These are phyloP conservation scores for Endotricha flammealis DNA, from an alignment of 2,888 invertebrate genomes.

Conservation along the genomic window DNA sequence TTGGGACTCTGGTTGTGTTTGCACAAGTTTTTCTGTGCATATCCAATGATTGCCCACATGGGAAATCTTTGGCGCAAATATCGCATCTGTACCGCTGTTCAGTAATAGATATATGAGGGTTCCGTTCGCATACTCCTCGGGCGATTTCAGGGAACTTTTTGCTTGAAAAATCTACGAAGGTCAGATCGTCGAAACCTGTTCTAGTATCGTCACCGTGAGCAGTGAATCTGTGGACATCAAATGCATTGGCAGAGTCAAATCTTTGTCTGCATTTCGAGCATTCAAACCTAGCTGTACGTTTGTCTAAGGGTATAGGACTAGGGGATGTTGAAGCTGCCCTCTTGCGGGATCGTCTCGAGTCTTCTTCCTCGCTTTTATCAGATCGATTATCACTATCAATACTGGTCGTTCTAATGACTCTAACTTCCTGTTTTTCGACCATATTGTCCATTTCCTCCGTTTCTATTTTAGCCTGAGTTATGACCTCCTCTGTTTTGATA, in stretches of 20 bases:
- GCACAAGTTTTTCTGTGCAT: conserved; percentile 79
- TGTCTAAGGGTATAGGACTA: conserved; percentile 55
- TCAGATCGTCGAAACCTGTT: conserved; percentile 83
- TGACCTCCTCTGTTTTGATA: conserved; percentile 72
- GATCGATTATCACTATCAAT: conserved; percentile 78
- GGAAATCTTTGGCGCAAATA: conserved; percentile 84
- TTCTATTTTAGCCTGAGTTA: conserved; percentile 68
- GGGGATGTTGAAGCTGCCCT: conserved; percentile 63
- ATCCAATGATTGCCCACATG: conserved; percentile 82
- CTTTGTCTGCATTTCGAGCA: conserved; percentile 85
- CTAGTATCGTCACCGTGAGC: conserved; percentile 79
- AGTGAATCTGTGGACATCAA: conserved; percentile 83
- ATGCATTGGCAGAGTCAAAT: conserved; percentile 84
- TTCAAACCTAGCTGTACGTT: conserved; percentile 71
- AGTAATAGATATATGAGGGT: conserved; percentile 76
- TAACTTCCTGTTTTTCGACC: conserved; percentile 48
- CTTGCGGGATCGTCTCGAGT: conserved; percentile 52
- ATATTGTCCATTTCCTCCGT: conserved; percentile 51
- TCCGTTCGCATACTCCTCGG: conserved; percentile 83
- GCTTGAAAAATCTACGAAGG: conserved; percentile 88
- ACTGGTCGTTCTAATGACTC: conserved; percentile 58
- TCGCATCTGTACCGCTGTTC: conserved; percentile 83
- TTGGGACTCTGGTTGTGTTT: conserved; percentile 51
- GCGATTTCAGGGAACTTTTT: conserved; percentile 89
- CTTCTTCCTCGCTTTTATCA: conserved; percentile 73